Evolutionary conservation across 1,140 invertebrate species (phyloP).

Genomic region (Acromyrmex charruanus): DNA sequence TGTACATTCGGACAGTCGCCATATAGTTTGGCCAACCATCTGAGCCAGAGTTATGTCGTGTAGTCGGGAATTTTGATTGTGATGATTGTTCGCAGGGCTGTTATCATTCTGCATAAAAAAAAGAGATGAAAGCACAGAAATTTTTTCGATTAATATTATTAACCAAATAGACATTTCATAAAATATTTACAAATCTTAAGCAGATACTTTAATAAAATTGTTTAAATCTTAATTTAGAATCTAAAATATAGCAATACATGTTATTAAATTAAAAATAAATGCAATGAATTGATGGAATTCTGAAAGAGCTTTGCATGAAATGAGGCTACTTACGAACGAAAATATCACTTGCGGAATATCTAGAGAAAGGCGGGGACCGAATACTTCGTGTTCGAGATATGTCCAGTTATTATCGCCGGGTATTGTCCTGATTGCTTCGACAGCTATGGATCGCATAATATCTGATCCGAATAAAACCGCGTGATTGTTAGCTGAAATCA

Average conservation of each 20-base stretch:
- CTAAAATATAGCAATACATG: too few species aligned
- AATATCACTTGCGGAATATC: slow-evolving; percentile 81
- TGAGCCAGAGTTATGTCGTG: slow-evolving; percentile 76
- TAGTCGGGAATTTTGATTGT: slow-evolving; percentile 55
- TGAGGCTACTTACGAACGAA: slow-evolving; percentile 73
- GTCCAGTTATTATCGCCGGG: slow-evolving; percentile 22
- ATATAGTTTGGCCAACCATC: slow-evolving; percentile 80
- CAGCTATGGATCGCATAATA: slow-evolving; percentile 78
- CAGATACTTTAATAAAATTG: neutral
- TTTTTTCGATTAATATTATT: neutral
- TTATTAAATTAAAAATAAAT: too few species aligned
- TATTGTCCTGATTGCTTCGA: slow-evolving; percentile 71
- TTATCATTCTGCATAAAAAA: slow-evolving; percentile 54
- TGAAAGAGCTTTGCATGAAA: neutral
- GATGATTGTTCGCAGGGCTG: slow-evolving; percentile 18
- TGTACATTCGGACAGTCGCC: slow-evolving; percentile 83
- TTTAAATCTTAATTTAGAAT: neutral
- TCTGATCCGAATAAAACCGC: slow-evolving; percentile 81
- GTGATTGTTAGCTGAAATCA: slow-evolving; percentile 75
- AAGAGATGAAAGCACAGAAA: neutral
- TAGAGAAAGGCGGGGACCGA: slow-evolving; percentile 75
- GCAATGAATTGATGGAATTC: neutral
- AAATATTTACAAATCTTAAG: neutral
- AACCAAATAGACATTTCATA: neutral
- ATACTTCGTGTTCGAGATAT: slow-evolving; percentile 31